These are phyloP conservation scores for Halcyon chelicuti DNA, from an alignment of 2,797 vertebrate species.

Conservation along the genomic window DNA sequence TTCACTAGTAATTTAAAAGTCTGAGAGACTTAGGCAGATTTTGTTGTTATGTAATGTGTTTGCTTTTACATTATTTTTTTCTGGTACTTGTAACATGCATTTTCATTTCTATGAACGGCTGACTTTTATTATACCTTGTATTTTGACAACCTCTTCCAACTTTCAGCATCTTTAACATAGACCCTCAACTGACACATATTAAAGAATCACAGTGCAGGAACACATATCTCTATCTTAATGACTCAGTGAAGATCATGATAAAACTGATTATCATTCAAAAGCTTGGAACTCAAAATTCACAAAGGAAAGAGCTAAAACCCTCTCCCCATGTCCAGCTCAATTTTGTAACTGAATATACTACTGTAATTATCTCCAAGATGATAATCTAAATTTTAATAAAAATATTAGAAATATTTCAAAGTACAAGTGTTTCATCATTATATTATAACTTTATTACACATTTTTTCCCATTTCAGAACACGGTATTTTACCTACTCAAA, in stretches of 20 bases:
- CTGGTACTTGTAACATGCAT: not conserved
- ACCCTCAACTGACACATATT: not conserved
- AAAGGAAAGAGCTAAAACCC: not conserved
- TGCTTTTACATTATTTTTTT: not conserved
- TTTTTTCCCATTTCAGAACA: not conserved
- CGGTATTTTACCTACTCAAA: not conserved
- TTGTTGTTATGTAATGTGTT: not conserved
- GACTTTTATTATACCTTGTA: not conserved
- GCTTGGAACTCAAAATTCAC: not conserved
- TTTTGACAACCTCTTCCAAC: not conserved
- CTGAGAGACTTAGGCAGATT: not conserved
- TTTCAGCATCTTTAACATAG: not conserved
- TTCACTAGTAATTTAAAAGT: not conserved
- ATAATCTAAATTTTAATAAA: not conserved
- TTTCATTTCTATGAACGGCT: not conserved
- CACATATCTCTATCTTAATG: accelerated
- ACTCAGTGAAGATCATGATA: not conserved
- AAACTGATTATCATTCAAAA: not conserved
- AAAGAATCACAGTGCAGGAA: not conserved
- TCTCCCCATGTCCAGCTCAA: not conserved
- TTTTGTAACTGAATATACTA: not conserved
- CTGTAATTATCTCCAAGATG: not conserved
- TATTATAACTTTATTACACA: not conserved
- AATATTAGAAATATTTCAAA: not conserved
- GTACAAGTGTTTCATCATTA: not conserved